Conservation (phyloP, 2,113 vertebrate genomes). For the Macaca fascicularis region T2T-MFA8v1.1 NC_088375.1:56142001-56142500, state of each 20-base stretch:
- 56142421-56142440: neutral
- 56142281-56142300: neutral
- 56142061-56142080: neutral
- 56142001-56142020: neutral
- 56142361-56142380: neutral
- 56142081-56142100: neutral
- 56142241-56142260: neutral
- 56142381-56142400: neutral
- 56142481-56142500: accelerated
- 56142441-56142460: neutral
- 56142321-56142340: neutral
- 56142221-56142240: neutral
- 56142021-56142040: neutral
- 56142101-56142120: neutral
- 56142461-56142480: neutral
- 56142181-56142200: neutral
- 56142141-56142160: neutral
- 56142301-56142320: neutral
- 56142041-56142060: neutral
- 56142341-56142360: neutral
- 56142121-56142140: neutral
- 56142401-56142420: neutral
- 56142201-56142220: neutral
- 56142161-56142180: neutral
- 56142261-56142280: neutral